Evolutionary conservation across 64 coral and sea anemone genomes (phyloP), one percentile per base, ranked within the genome.

Genomic region (Platygyra sinensis): DNA sequence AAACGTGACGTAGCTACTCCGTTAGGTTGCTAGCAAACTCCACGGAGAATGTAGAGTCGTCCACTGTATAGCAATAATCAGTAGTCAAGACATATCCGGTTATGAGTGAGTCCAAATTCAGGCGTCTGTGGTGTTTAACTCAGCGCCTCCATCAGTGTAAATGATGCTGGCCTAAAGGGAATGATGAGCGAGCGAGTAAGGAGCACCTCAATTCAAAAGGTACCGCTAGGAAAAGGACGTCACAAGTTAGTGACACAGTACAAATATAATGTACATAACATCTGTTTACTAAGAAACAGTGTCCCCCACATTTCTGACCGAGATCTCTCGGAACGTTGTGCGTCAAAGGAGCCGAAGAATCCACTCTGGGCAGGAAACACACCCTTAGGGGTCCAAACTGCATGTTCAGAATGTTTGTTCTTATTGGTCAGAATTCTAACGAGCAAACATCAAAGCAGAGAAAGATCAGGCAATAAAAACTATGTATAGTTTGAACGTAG

Each of bases 111-210:
- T 85, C 81, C 81, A 85, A 28, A 49, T 42, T 85, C 81, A 85
- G 62, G 62, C 81, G 0, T 85, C 81, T 29, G 81, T 15, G 81
- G 38, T 25, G 39, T 51, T 72, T 22, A 85, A 12, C 22, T 85
- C 81, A 42, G 62, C 33, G 22, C 67, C 67, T 71, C 63, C 81
- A 51, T 51, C 81, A 52, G 39, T 38, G 18, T 49, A 85, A 71
- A 85, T 4, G 52, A 85, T 24, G 63, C 63, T 72, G 60, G 81
- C 81, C 81, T 85, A 85, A 20, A 85, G 81, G 63, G 29, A 69
- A 24, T 51, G 62, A 85, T 64, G 81, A 85, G 81, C 36, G 38
- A 50, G 36, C 54, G 54, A 57, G 54, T 57, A 85, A 85, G 81
- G 62, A 28, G 54, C 54, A 57, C 54, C 54, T 57, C 54, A 57